Conservation (phyloP, 2,888 invertebrate species). For the Nysson spinosus region DNA sequence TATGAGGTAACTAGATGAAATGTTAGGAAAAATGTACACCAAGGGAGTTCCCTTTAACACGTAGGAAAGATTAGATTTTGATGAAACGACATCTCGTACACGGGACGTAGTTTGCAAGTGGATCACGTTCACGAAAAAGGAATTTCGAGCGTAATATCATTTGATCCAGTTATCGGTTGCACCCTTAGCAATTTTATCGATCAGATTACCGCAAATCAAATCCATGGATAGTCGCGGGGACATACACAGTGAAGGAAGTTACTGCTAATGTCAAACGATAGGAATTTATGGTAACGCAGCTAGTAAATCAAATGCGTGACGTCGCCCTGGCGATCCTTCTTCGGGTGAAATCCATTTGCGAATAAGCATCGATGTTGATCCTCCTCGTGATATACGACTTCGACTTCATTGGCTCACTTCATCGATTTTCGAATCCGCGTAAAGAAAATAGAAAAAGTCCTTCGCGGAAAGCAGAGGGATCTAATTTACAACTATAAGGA, state of each 20-base stretch:
- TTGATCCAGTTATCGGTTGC: neutral
- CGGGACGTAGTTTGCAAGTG: neutral
- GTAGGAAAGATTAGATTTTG: neutral
- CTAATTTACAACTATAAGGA: neutral
- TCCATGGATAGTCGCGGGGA: neutral
- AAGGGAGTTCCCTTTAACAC: too few relatives aligned
- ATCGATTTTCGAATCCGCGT: too few relatives aligned
- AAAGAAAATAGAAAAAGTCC: neutral
- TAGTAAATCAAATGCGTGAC: conserved; percentile 4
- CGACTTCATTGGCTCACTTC: neutral
- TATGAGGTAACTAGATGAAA: too few relatives aligned
- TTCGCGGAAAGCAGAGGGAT: neutral
- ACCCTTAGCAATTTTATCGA: neutral
- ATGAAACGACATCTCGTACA: neutral
- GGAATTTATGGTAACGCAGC: neutral
- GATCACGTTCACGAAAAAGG: neutral
- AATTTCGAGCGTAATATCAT: neutral
- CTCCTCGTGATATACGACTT: neutral
- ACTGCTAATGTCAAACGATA: conserved; percentile 8
- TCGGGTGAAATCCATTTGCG: neutral
- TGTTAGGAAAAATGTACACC: too few relatives aligned
- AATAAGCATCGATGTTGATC: neutral
- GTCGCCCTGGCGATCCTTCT: neutral
- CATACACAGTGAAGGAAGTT: neutral
- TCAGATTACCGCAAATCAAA: conserved; percentile 12